Evolutionary conservation across 2,113 vertebrate species (phyloP), one percentile per base, ranked within the genome.

Genomic region (Etheostoma cragini): DNA sequence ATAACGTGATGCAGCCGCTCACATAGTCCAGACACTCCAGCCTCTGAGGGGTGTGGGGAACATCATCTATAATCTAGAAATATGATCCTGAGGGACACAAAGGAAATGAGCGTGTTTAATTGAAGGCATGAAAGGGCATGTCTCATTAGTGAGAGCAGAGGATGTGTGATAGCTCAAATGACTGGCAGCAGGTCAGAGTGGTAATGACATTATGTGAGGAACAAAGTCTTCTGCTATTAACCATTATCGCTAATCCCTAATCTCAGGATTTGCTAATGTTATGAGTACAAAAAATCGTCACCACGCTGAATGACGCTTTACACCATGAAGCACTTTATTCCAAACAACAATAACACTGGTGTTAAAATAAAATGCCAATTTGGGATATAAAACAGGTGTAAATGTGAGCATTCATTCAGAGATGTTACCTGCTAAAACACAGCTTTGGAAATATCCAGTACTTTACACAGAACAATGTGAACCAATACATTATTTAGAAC

Each of bases 41-140:
- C 61, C 81, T 84, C 65, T 67, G 70, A 85, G 52, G 57, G 67
- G 72, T 83, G 80, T 83, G 87, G 78, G 26, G 71, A 72, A 68
- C 61, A 76, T 89, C 81, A 89, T 91, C 73, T 79, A 87, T 88
- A 88, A 92, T 87, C 75, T 81, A 89, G 82, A 91, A 81, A 92
- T 88, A 86, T 81, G 71, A 74, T 52, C 85, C 76, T 61, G 45
- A 46, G 81, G 75, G 89, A 91, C 87, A 79, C 75, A 69, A 15
- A 87, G 91, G 88, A 94, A 92, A 92, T 91, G 83, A 88, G 83
- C 42, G 47, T 76, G 79, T 86, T 50, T 85, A 89, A 91, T 88
- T 92, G 80, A 84, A 91, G 66, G 53, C 77, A 89, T 78, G 71
- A 87, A 81, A 73, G 77, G 83, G 80, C 71, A 82, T 46, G 78